Percentiles rank a stretch among this genome's conserved stretches.
These are phyloP conservation scores for Iguana delicatissima DNA, from an alignment of 2,797 vertebrate genomes.

Conservation along the genomic window DNA sequence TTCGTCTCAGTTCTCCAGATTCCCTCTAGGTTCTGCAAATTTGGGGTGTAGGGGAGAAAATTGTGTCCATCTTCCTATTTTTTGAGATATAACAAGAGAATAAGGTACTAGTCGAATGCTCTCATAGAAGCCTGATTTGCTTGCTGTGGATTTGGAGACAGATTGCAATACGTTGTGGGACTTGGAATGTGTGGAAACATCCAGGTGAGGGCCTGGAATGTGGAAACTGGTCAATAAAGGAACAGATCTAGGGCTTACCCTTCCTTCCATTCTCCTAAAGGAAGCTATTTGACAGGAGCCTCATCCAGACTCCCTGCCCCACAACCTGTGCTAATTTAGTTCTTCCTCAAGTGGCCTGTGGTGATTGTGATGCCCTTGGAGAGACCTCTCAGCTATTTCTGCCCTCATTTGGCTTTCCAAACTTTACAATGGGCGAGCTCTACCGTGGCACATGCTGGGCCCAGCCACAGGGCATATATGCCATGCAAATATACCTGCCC, in stretches of 20 bases:
- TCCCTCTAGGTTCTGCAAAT: too few relatives aligned
- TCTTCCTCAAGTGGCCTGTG: conserved; percentile 3
- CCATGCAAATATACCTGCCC: too few relatives aligned
- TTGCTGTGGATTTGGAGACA: not conserved
- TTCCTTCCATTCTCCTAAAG: not conserved
- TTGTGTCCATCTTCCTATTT: not conserved
- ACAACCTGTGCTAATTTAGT: conserved; percentile 2
- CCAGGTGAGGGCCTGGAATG: not conserved
- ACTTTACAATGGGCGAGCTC: not conserved
- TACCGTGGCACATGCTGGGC: not conserved
- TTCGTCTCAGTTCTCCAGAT: too few relatives aligned
- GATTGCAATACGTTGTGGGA: not conserved
- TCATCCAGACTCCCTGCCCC: too few relatives aligned
- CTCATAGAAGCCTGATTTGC: not conserved
- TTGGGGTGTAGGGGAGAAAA: not conserved
- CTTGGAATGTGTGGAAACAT: not conserved
- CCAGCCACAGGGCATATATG: too few relatives aligned
- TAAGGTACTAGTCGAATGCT: not conserved
- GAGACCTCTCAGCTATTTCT: not conserved
- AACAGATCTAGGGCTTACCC: too few relatives aligned
- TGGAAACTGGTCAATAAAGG: not conserved
- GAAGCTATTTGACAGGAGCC: not conserved
- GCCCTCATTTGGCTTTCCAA: not conserved
- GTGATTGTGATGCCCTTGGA: not conserved
- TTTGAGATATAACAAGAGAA: not conserved